A percentile compares a stretch with the other conserved stretches of the same genome.
Conservation (phyloP, 2,888 invertebrate genomes). For the Acrobasis repandana region DNA sequence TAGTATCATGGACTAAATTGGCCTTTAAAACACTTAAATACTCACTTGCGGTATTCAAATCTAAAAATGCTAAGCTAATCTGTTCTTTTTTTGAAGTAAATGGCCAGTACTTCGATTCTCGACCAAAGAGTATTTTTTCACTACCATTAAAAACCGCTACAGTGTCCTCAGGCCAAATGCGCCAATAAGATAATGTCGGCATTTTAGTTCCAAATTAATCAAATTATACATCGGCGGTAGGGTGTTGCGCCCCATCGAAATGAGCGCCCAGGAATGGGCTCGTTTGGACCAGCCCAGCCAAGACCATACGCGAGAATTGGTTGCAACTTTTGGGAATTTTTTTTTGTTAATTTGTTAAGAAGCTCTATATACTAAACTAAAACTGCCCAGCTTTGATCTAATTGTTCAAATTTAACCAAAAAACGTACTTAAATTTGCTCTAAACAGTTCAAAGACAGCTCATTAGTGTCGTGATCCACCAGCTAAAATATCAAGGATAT, state of each 20-base stretch:
- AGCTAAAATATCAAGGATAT: constrained; percentile 19
- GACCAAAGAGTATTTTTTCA: no score
- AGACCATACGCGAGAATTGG: not conserved
- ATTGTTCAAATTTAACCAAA: not conserved
- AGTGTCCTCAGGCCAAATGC: constrained; percentile 3
- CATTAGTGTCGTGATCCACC: constrained; percentile 17
- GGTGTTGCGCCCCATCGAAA: constrained; percentile 45
- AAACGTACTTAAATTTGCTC: not conserved
- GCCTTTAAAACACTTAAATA: no score
- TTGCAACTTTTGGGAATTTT: not conserved
- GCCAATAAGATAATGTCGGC: constrained; percentile 25
- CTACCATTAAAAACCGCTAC: not conserved
- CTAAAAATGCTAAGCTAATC: no score
- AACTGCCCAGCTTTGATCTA: constrained; percentile 5
- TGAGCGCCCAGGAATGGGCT: constrained; percentile 50
- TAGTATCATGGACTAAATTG: no score
- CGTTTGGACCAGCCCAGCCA: not conserved
- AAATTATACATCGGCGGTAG: constrained; percentile 33
- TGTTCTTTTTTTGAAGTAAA: no score
- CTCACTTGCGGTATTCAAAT: no score
- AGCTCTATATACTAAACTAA: no score
- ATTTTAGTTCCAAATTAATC: constrained; percentile 29
- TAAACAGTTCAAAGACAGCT: constrained; percentile 4
- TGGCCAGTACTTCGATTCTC: no score
- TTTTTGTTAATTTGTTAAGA: not conserved